Evolutionary conservation across 2,797 vertebrate species (phyloP), one percentile per base, ranked within the genome.

Genomic region (Crocodylus rhombifer): DNA sequence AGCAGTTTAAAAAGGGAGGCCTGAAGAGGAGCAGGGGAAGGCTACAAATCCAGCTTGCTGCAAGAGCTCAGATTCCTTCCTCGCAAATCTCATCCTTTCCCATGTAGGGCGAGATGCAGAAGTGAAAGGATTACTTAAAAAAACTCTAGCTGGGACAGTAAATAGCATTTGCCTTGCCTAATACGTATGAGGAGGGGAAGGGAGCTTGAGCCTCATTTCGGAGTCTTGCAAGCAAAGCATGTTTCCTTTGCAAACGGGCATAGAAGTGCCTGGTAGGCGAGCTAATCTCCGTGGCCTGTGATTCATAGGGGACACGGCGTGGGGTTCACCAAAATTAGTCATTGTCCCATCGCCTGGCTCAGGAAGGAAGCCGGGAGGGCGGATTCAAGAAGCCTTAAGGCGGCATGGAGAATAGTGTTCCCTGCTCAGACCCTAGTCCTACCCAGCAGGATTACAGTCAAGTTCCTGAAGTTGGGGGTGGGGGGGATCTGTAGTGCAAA

Each of bases 281-380:
- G 62, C 55, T 4, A 0, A 30, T 55, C 42, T 61, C 57, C 33
- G n/a, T 21, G 25, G 42, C 12, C 28, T n/a, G 79, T 64, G n/a
- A 63, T 5, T n/a, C 1, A 1, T 2, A 82, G 57, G 28, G 65
- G 62, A 4, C 15, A 3, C 2, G 2, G 26, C 0, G 1, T 0
- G 1, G 57, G 11, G 20, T 86, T 1, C n/a, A 51, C 9, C 11
- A 61, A 69, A 1, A 6, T 21, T 2, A 1, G 4, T 85, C 17
- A 18, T 42, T 1, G 0, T 60, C 51, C 61, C 42, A 26, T 73
- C 2, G 23, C 69, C 51, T 23, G 16, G 61, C 25, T 23, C 1
- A 73, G 62, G 71, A 30, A 51, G 33, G 28, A 67, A 60, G 78
- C 51, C 77, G 87, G 75, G 14, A 73, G 25, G 69, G 51, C 20